Conservation (phyloP, 2,888 invertebrate species). For the Cremastinae sp. region DNA sequence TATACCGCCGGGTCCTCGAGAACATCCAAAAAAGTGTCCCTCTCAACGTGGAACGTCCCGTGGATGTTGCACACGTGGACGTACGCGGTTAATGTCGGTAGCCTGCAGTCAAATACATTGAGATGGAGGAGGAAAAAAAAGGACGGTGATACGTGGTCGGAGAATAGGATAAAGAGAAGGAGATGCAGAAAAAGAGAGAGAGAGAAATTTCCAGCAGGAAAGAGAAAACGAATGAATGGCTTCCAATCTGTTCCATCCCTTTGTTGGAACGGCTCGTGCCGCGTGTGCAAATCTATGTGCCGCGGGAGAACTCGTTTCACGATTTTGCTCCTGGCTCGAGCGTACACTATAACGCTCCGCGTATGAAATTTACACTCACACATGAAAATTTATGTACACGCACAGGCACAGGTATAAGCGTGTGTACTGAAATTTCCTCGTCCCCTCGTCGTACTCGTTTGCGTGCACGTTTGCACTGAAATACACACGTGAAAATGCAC, state of each 20-base stretch:
- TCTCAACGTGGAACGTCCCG: slow-evolving; percentile 10
- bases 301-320: slow-evolving; percentile 50
- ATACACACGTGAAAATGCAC: slow-evolving; percentile 50
- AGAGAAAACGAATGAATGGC: slow-evolving; percentile 67
- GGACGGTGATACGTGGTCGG: slow-evolving; percentile 14
- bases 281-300: slow-evolving; percentile 79
- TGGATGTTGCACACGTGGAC: background rate
- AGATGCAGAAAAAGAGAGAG: slow-evolving; percentile 15
- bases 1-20: background rate
- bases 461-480: background rate
- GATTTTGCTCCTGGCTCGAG: slow-evolving; percentile 6
- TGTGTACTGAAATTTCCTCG: background rate
- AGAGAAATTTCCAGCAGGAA: slow-evolving; percentile 46
- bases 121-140: slow-evolving; percentile 36
- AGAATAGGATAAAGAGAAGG: slow-evolving; percentile 15
- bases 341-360: background rate
- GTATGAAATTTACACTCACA: slow-evolving; percentile 11
- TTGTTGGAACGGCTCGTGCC: slow-evolving; percentile 78
- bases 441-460: slow-evolving; percentile 28
- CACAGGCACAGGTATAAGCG: slow-evolving; percentile 6
- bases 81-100: slow-evolving; percentile 56
- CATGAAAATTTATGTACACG: slow-evolving; percentile 3
- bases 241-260: slow-evolving; percentile 79
- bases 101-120: slow-evolving; percentile 58
- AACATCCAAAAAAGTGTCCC: background rate